Evolutionary conservation across 2,113 vertebrate genomes (phyloP), one percentile per base, ranked within the genome.

Genomic region (Sylvilagus bachmani): DNA sequence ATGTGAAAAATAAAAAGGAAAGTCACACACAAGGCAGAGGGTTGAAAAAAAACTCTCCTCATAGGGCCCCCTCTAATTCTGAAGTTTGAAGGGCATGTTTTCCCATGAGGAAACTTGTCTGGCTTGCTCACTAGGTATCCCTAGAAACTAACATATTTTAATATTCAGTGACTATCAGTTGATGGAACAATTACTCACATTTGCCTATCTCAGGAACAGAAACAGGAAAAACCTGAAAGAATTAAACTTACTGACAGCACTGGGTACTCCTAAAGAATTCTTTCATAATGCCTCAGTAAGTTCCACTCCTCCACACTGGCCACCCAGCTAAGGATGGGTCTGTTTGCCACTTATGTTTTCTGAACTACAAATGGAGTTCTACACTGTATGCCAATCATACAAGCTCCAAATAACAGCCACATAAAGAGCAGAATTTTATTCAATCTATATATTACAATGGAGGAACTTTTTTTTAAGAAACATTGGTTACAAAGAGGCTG

Each of bases 361-460:
- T 94, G 31, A 91, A 94, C 67, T 75, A 93, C 24, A 85, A 94
- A 82, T 27, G 19, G 4, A 11, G 21, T 62, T 87, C 61, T 89
- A 90, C 80, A 66, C 36, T 44, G 16, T 90, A 85, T 22, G 33
- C 14, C 38, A 91, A 91, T 69, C 29, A 91, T 0, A 92, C 24
- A 25, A 92, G 69, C 33, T 95, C 58, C 93, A 90, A 91, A 93
- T 5, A 82, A 49, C 27, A 69, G 49, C 55, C 77, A 82, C 25
- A 89, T 29, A 70, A 93, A 95, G 88, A 86, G 25, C 44, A 95
- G 74, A 90, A 88, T 95, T 93, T 94, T 89, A 86, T 86, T 66
- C 49, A 95, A 88, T 53, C 21, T 27, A 87, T 62, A 49, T 38
- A 95, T 80, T 33, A 92, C 21, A 88, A 88, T 1, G 92, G 17